These are phyloP conservation scores for Ditylenchus dipsaci DNA, from an alignment of 1,140 invertebrate genomes.

Conservation along the genomic window DNA sequence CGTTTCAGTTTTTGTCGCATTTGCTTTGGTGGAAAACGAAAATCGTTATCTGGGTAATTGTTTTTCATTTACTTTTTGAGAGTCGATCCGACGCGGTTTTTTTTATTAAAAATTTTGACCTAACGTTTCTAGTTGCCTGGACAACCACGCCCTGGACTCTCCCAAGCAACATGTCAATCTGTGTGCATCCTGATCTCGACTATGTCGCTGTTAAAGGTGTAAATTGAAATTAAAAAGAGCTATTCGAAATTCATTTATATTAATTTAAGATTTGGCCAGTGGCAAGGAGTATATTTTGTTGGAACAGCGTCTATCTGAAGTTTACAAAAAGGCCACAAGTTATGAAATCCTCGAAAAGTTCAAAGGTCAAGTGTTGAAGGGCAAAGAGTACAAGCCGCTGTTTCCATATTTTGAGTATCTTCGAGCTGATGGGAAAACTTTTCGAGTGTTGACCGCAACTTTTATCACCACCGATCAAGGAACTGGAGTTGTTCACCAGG, in stretches of 20 bases:
- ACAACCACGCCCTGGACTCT: constrained; percentile 99
- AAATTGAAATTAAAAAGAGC: no score
- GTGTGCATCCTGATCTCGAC: constrained; percentile 81
- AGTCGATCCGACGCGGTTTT: no score
- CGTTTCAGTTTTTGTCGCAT: constrained; percentile 47
- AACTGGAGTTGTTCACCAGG: constrained; percentile 97
- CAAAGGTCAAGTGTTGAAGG: constrained; percentile 75
- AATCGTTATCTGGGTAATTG: constrained; percentile 72
- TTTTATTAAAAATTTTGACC: no score
- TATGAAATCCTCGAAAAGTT: constrained; percentile 63
- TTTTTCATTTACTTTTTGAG: no score
- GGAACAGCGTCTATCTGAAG: constrained; percentile 73
- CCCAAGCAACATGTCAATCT: constrained; percentile 88
- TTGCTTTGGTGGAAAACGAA: constrained; percentile 61
- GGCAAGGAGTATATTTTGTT: constrained; percentile 77
- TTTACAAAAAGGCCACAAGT: constrained; percentile 71
- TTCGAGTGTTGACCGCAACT: constrained; percentile 76
- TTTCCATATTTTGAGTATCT: constrained; percentile 79
- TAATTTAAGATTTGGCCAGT: constrained; percentile 63
- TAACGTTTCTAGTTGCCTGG: no score
- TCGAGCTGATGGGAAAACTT: constrained; percentile 65
- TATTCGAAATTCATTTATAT: no score
- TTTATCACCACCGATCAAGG: constrained; percentile 95
- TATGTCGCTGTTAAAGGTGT: constrained; percentile 77
- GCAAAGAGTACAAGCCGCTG: constrained; percentile 77